Conservation (phyloP, 2,888 invertebrate genomes). For the Lasioglossum leucozonium region DNA sequence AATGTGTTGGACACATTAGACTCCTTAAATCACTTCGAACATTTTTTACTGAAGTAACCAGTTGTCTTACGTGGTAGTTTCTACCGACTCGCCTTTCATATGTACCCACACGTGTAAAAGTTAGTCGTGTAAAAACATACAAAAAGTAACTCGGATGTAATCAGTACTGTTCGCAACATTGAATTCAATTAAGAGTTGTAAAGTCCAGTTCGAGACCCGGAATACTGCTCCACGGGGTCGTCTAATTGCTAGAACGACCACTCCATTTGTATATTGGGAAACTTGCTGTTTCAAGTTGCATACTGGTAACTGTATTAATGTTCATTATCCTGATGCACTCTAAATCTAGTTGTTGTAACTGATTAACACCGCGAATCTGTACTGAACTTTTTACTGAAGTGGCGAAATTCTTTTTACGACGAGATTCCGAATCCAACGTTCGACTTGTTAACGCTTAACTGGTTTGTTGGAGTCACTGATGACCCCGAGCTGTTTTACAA, state of each 20-base stretch:
- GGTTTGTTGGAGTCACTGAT: background rate
- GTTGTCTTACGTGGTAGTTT: too few relatives aligned
- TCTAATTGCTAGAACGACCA: conserved; percentile 1
- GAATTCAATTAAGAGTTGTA: background rate
- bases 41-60: too few relatives aligned
- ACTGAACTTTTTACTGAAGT: background rate
- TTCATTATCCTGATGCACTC: background rate
- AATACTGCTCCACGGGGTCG: background rate
- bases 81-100: background rate
- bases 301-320: background rate
- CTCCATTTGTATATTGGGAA: background rate
- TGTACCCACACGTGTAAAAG: background rate
- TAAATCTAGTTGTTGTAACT: background rate
- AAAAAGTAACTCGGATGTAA: background rate
- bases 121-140: background rate
- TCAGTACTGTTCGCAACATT: background rate
- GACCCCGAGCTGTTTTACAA: background rate
- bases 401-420: background rate
- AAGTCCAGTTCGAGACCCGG: background rate
- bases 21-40: too few relatives aligned
- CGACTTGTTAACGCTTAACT: background rate
- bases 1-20: too few relatives aligned
- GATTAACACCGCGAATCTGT: background rate
- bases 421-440: background rate
- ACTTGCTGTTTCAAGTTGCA: background rate